Evolutionary conservation across 2,888 invertebrate species (phyloP).

Genomic region (Pandemis heparana): DNA sequence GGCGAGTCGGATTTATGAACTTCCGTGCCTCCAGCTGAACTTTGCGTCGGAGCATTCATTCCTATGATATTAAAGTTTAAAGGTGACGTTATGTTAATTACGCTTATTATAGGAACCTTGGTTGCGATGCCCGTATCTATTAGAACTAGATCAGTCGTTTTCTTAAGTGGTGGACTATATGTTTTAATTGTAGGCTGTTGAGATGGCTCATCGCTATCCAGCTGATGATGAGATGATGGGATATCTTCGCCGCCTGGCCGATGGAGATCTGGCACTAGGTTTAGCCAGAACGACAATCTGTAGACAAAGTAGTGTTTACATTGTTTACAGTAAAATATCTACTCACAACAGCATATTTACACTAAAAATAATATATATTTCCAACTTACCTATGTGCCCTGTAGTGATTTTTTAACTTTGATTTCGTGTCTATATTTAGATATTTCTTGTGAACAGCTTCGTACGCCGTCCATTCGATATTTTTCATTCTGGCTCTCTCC

Average conservation of each 20-base stretch:
- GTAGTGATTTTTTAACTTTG: slow-evolving; percentile 96
- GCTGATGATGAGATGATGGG: slow-evolving; percentile 93
- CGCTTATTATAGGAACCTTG: slow-evolving; percentile 71
- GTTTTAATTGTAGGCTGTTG: slow-evolving; percentile 84
- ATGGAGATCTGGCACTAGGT: slow-evolving; percentile 96
- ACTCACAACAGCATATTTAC: neutral
- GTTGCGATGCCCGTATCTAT: slow-evolving; percentile 75
- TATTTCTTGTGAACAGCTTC: slow-evolving; percentile 97
- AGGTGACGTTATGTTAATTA: slow-evolving; percentile 76
- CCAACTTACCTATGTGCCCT: slow-evolving; percentile 92
- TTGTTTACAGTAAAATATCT: neutral
- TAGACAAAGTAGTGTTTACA: slow-evolving; percentile 48
- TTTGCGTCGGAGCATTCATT: slow-evolving; percentile 71
- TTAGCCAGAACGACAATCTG: slow-evolving; percentile 97
- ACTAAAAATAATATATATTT: too few relatives aligned
- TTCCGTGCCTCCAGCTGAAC: slow-evolving; percentile 62
- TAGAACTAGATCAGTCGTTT: slow-evolving; percentile 81
- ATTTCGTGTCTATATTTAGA: slow-evolving; percentile 95
- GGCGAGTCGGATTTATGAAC: slow-evolving; percentile 74
- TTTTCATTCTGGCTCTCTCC: slow-evolving; percentile 92
- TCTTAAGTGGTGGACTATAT: slow-evolving; percentile 84
- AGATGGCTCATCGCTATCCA: slow-evolving; percentile 90
- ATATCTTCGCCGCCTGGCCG: slow-evolving; percentile 95
- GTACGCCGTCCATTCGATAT: slow-evolving; percentile 97
- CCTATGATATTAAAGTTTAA: slow-evolving; percentile 76